Conservation (phyloP, 2,888 invertebrate species). For the Diadromus collaris region DNA sequence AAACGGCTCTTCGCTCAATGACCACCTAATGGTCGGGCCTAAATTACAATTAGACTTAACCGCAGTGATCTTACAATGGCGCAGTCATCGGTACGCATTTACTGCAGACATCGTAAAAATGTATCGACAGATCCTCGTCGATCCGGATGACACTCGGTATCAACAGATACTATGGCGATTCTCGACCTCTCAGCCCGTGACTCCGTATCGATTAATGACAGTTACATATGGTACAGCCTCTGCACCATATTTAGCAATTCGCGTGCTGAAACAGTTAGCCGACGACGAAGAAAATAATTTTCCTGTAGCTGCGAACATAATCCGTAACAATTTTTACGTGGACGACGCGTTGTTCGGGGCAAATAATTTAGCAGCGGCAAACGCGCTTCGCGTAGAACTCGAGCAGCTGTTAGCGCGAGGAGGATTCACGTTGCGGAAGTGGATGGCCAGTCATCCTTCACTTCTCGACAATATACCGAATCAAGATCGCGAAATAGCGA, state of each 20-base stretch:
- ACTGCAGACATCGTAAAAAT: slow-evolving; percentile 46
- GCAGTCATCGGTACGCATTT: slow-evolving; percentile 28
- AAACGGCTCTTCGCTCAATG: slow-evolving; percentile 48
- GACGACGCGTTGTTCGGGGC: slow-evolving; percentile 54
- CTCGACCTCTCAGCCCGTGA: slow-evolving; percentile 16
- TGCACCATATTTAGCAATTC: slow-evolving; percentile 64
- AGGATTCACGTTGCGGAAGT: slow-evolving; percentile 16
- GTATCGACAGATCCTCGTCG: slow-evolving; percentile 36
- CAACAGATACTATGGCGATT: slow-evolving; percentile 68
- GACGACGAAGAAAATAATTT: slow-evolving; percentile 16
- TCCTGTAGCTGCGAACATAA: slow-evolving; percentile 56
- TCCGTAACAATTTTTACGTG: slow-evolving; percentile 64
- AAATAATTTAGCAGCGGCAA: background rate
- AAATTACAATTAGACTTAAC: slow-evolving; percentile 30
- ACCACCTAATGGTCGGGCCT: slow-evolving; percentile 46
- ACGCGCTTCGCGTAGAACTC: background rate
- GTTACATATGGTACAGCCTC: slow-evolving; percentile 66
- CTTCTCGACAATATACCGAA: slow-evolving; percentile 3
- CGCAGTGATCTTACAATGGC: slow-evolving; percentile 32
- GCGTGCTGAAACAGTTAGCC: slow-evolving; percentile 63
- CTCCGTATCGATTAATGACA: slow-evolving; percentile 51
- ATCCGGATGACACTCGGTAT: slow-evolving; percentile 51
- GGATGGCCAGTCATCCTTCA: slow-evolving; percentile 1
- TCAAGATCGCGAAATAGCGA: background rate
- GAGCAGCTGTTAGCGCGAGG: background rate